Evolutionary conservation across 2,888 invertebrate species (phyloP), one percentile per base, ranked within the genome.

Genomic region (Bombylius discolor): DNA sequence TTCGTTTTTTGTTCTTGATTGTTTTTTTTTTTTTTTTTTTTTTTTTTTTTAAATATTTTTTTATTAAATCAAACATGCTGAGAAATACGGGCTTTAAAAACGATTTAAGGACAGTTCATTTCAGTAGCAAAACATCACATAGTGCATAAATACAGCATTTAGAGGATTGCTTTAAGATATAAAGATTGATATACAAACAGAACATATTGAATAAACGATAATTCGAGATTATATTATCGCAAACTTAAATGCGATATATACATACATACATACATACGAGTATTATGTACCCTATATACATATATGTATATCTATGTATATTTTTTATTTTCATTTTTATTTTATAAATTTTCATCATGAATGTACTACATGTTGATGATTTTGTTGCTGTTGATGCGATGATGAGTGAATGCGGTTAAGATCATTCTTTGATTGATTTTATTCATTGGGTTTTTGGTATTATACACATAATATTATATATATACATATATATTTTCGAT

Each of bases 11-110:
- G 1, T 23, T 23, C 3, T 23, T 23, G n/a, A n/a, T 23, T 23
- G 23, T 23, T 23, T 23, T 23, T 23, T 23, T 23, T 23, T 23
- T 3, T 23, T 23, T 23, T 23, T 3, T 23, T 23, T 23, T 23
- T 1, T 23, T 23, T 23, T 23, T 23, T 2, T 23, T 23, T 23
- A 23, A n/a, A n/a, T 23, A 23, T 60, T 57, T 62, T 62, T 62
- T 62, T 62, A 61, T 60, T 61, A 61, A 53, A 58, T 56, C 58
- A 56, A 60, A 59, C 62, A 59, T 59, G 60, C 53, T 61, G 61
- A 57, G 59, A 55, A 46, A 55, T 55, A 50, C 55, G 55, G 55
- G 55, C 46, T 47, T 51, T 50, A 14, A 7, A 13, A 13, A 36
- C 36, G 36, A 36, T 36, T 36, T 13, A 46, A 49, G 44, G 50